A percentile compares a stretch with the other conserved stretches of the same genome.
Conservation (phyloP, 2,888 invertebrate species). For the Athripsodes cinereus region DNA sequence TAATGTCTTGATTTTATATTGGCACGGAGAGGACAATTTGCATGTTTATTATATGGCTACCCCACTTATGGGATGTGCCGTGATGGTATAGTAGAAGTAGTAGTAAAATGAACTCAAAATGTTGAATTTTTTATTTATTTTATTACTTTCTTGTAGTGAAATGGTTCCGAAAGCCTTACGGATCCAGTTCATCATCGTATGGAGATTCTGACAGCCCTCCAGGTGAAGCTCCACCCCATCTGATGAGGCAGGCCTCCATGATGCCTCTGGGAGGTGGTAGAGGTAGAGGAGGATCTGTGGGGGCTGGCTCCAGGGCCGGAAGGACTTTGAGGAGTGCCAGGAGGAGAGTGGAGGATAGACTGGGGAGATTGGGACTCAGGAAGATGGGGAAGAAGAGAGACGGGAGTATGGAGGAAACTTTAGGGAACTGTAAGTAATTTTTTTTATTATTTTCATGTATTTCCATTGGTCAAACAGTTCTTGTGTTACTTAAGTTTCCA, state of each 20-base stretch:
- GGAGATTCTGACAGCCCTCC: constrained; percentile 27
- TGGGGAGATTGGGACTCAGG: constrained; percentile 74
- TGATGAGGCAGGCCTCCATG: constrained; percentile 46
- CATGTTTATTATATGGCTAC: too few relatives aligned
- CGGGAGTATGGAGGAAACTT: constrained; percentile 80
- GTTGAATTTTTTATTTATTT: too few relatives aligned
- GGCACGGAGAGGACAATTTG: too few relatives aligned
- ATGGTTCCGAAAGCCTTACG: constrained; percentile 48
- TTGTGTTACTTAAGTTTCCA: too few relatives aligned
- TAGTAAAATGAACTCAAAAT: too few relatives aligned
- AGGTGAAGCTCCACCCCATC: constrained; percentile 28
- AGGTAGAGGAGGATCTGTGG: constrained; percentile 6
- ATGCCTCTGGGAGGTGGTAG: constrained; percentile 29
- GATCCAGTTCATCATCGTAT: constrained; percentile 26
- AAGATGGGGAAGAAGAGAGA: constrained; percentile 85
- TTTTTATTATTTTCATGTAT: not conserved
- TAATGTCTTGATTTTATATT: too few relatives aligned
- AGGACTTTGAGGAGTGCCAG: constrained; percentile 74
- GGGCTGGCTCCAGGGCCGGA: constrained; percentile 39
- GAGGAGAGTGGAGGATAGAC: constrained; percentile 82
- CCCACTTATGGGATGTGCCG: too few relatives aligned
- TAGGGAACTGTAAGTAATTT: constrained; percentile 60
- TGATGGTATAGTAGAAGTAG: too few relatives aligned
- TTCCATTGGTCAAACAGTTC: too few relatives aligned
- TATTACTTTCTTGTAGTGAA: constrained; percentile 42